Base-by-base conservation (phyloP, 2,888 invertebrate genomes). In the Lapara coniferarum region DNA sequence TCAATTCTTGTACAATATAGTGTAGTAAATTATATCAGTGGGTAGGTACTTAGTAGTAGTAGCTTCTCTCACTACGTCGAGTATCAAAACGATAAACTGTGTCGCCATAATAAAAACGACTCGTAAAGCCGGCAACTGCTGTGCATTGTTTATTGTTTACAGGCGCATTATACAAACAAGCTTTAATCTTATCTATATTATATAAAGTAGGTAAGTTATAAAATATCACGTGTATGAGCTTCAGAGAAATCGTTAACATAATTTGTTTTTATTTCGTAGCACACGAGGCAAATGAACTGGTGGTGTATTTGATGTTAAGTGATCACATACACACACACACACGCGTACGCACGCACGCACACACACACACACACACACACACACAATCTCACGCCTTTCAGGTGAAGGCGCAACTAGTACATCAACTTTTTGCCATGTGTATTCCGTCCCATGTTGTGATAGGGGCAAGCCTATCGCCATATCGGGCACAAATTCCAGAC, bases 61-160 rank as follows among this genome's bases (percentile, higher is more conserved):
- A 37, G 37, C 37, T 37, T 37, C 2, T 37, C 37, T 8, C 7
- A 5, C 6, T 16, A 53, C 8, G 0, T 16, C 16, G n/a, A 46
- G 44, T 46, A 16, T 59, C 59, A 10, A 46, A 44, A 19, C 63
- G 4, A 63, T 63, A 63, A 63, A 46, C 19, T 49, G 16, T 63
- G 46, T 49, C 63, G 63, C 49, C 19, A 19, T 49, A 49, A 46
- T 63, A 63, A 63, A 63, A 63, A 63, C 19, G 10, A 49, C 16
- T 63, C 63, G 63, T 63, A 63, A 63, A 63, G 16, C 63, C 19
- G 63, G 49, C 63, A 63, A 49, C 19, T 46, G 63, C 49, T 63
- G 19, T 63, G 49, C 46, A 46, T 63, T 63, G 63, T 63, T 63
- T 63, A 63, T 63, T 63, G 63, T 63, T 63, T 49, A 49, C 49